phyloP scores from a whole-genome alignment of 2,888 invertebrate genomes.

The Geophilus truncorum region DNA sequence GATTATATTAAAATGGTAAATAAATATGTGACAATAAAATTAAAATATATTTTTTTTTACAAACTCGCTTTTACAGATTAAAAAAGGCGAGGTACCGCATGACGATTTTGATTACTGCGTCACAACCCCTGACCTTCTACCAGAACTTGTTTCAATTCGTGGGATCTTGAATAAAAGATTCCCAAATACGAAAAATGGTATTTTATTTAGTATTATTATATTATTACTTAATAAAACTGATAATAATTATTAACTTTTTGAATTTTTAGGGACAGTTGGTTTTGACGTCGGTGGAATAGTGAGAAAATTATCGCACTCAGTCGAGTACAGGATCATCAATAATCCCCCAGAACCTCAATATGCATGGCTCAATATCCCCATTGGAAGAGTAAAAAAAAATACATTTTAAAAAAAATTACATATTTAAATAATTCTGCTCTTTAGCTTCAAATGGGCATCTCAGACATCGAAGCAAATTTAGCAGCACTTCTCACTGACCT shows the following conservation, averaged over 20 bases:
- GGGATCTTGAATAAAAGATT: conserved; percentile 73
- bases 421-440: conserved; percentile 40
- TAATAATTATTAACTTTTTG: no score
- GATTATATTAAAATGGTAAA: conserved; percentile 48
- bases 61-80: conserved; percentile 36
- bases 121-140: conserved; percentile 72
- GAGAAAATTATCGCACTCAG: conserved; percentile 61
- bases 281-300: conserved; percentile 60
- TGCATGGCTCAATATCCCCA: conserved; percentile 60
- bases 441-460: conserved; percentile 67
- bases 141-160: conserved; percentile 67
- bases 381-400: conserved; percentile 62
- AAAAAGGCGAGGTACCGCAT: conserved; percentile 44
- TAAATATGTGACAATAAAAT: no score
- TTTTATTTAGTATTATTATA: no score
- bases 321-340: conserved; percentile 59
- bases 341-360: conserved; percentile 67
- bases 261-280: conserved; percentile 60
- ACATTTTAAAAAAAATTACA: not conserved
- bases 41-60: conserved; percentile 46
- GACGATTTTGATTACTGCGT: conserved; percentile 67
- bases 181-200: conserved; percentile 56
- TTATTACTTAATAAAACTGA: no score
- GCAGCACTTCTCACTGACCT: conserved; percentile 61
- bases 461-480: conserved; percentile 69